Evolutionary conservation across 2,888 invertebrate genomes (phyloP).

Genomic region (Frankliniella intonsa): DNA sequence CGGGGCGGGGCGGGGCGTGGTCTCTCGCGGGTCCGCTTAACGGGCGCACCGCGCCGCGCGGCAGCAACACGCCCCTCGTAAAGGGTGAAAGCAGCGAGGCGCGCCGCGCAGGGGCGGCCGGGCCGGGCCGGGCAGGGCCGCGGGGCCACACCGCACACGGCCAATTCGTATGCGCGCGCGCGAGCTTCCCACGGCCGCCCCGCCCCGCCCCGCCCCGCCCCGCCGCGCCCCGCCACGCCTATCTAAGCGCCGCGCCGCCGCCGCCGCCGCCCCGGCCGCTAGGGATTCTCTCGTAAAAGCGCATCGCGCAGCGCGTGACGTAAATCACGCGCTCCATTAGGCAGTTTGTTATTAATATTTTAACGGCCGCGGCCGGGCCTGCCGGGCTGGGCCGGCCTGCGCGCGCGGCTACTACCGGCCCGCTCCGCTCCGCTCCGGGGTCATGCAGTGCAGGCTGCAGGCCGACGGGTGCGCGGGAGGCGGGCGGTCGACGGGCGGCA

Average conservation of each 20-base stretch:
- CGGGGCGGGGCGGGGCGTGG: too few relatives aligned
- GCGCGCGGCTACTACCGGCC: neutral
- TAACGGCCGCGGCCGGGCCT: neutral
- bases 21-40: too few relatives aligned
- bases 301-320: neutral
- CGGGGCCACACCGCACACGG: neutral
- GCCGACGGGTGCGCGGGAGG: neutral
- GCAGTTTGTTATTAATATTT: neutral
- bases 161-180: neutral
- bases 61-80: too few relatives aligned
- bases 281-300: too few relatives aligned
- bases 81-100: too few relatives aligned
- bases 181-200: too few relatives aligned
- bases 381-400: neutral
- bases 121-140: too few relatives aligned
- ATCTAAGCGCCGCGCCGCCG: neutral
- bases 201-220: neutral
- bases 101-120: too few relatives aligned
- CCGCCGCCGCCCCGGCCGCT: neutral
- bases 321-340: slow-evolving; percentile 4
- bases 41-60: too few relatives aligned
- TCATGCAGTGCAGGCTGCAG: neutral
- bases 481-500: neutral
- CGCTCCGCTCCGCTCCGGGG: neutral
- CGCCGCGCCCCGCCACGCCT: neutral